Evolutionary conservation across 2,888 invertebrate species (phyloP).

Genomic region (Brassicogethes aeneus): DNA sequence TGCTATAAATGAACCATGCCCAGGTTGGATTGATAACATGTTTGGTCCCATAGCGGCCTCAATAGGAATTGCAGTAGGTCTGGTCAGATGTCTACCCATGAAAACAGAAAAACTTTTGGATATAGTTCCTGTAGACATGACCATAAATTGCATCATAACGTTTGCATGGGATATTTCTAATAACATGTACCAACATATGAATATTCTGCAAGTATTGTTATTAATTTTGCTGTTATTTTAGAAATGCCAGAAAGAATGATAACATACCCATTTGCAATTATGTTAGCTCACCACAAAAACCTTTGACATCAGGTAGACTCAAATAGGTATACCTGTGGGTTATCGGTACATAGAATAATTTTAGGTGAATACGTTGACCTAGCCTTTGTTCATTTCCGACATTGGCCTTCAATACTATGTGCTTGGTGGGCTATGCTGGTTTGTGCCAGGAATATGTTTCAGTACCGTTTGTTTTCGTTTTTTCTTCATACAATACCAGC

Average conservation of each 20-base stretch:
- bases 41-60: slow-evolving; percentile 59
- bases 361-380: slow-evolving; percentile 4
- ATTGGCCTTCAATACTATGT: slow-evolving; percentile 1
- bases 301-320: slow-evolving; percentile 13
- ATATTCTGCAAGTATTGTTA: slow-evolving; percentile 42
- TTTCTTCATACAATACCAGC: slow-evolving; percentile 19
- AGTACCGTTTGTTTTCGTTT: slow-evolving; percentile 1
- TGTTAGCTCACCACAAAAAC: slow-evolving; percentile 24
- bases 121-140: slow-evolving; percentile 58
- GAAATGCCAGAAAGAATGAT: too few relatives aligned
- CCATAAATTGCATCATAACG: slow-evolving; percentile 51
- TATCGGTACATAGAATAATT: too few relatives aligned
- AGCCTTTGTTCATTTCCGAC: neutral
- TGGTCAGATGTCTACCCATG: slow-evolving; percentile 49
- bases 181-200: slow-evolving; percentile 1
- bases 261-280: slow-evolving; percentile 34
- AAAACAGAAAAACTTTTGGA: slow-evolving; percentile 46
- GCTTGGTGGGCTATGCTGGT: slow-evolving; percentile 8
- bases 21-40: slow-evolving; percentile 68
- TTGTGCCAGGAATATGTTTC: neutral
- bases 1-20: slow-evolving; percentile 47
- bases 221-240: too few relatives aligned
- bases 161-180: slow-evolving; percentile 45
- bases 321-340: too few relatives aligned
- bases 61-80: slow-evolving; percentile 41